phyloP scores from a whole-genome alignment of 2,888 invertebrate species.

The Fragum fragum region DNA sequence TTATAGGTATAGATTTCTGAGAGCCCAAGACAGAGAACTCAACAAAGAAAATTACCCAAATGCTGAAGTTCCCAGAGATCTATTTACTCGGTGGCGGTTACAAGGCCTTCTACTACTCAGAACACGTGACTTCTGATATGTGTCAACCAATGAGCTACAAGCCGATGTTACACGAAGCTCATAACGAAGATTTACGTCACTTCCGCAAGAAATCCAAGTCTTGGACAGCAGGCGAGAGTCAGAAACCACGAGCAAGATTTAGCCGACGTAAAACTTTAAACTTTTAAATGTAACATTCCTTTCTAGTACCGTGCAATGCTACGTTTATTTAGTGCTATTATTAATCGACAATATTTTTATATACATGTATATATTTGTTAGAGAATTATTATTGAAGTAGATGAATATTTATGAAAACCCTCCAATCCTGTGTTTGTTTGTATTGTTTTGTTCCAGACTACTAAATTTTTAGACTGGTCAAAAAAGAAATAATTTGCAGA shows the following conservation, averaged over 20 bases:
- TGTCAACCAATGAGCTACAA: constrained; percentile 92
- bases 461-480: no score
- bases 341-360: no score
- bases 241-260: constrained; percentile 16
- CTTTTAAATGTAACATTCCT: not conserved
- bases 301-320: not conserved
- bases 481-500: no score
- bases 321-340: not conserved
- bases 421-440: no score
- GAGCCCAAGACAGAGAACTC: constrained; percentile 90
- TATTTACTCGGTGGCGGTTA: constrained; percentile 97
- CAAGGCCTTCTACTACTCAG: constrained; percentile 88
- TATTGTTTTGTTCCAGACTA: no score
- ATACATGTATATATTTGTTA: no score
- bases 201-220: constrained; percentile 93
- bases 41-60: constrained; percentile 94
- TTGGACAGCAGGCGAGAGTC: constrained; percentile 79
- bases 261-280: constrained; percentile 13
- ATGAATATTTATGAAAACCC: no score
- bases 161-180: constrained; percentile 95
- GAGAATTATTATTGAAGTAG: no score
- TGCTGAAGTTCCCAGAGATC: constrained; percentile 95
- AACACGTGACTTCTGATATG: constrained; percentile 85
- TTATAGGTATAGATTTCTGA: constrained; percentile 49
- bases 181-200: constrained; percentile 90